Evolutionary conservation across 2,113 vertebrate genomes (phyloP).

Genomic region (Puffinus mauretanicus): DNA sequence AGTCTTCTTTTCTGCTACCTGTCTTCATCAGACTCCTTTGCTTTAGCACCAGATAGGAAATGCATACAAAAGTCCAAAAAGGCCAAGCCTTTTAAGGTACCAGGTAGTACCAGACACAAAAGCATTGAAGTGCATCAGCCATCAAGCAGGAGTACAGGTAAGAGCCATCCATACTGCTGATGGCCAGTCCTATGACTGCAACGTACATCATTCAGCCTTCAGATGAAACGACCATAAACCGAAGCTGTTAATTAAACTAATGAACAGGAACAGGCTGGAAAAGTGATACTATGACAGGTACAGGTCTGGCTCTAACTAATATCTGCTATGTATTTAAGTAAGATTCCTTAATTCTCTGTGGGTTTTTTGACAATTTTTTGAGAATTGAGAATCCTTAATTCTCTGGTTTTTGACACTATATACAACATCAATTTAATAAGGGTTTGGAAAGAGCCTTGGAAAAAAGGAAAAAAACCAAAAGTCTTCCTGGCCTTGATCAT

Average conservation of each 20-base stretch:
- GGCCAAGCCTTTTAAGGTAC: background rate
- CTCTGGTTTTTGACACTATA: background rate
- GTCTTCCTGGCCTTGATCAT: background rate
- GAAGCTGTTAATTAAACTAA: background rate
- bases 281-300: background rate
- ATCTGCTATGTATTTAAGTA: background rate
- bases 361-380: background rate
- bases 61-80: fast-evolving
- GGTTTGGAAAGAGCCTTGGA: background rate
- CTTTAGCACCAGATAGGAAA: background rate
- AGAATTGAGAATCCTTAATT: background rate
- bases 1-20: background rate
- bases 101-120: background rate
- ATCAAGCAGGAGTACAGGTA: background rate
- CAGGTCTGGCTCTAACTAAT: background rate
- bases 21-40: background rate
- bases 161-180: background rate
- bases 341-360: background rate
- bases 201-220: background rate
- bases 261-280: background rate
- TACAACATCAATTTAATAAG: background rate
- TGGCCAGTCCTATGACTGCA: background rate
- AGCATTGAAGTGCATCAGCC: background rate
- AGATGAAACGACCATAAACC: background rate
- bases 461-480: too few species aligned